Conservation (phyloP, 2,113 vertebrate genomes). For the Okapia johnstoni region DNA sequence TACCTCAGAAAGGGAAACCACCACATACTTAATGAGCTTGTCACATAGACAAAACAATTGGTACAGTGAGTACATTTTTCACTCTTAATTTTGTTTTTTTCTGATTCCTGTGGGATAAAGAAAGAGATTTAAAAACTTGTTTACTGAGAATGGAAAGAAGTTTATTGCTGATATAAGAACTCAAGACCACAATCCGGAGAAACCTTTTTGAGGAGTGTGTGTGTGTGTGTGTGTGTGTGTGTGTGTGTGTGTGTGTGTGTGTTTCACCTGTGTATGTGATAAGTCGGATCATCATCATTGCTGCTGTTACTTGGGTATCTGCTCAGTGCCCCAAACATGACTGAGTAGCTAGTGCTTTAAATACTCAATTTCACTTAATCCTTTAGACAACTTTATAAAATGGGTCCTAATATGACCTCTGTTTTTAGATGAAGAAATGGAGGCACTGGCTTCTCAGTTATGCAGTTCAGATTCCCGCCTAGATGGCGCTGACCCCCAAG, state of each 20-base stretch:
- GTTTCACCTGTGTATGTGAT: background rate
- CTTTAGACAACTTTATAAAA: background rate
- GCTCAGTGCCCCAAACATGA: background rate
- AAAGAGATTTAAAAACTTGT: background rate
- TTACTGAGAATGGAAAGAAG: background rate
- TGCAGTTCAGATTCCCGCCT: background rate
- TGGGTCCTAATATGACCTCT: background rate
- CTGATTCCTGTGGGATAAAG: constrained; percentile 25
- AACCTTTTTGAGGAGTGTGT: background rate
- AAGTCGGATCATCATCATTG: background rate
- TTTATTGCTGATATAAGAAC: background rate
- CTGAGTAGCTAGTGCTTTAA: background rate
- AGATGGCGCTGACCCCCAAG: background rate
- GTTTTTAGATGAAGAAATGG: background rate
- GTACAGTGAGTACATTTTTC: constrained; percentile 44
- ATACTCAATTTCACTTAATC: background rate
- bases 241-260: background rate
- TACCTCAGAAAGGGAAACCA: background rate
- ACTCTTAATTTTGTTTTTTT: constrained; percentile 57
- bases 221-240: background rate
- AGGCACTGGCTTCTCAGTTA: background rate
- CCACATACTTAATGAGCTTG: constrained; percentile 16
- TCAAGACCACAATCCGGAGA: background rate
- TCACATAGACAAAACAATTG: constrained; percentile 58
- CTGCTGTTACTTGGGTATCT: background rate